A percentile compares a stretch with the other conserved stretches of the same genome.
Evolutionary conservation across 1,140 invertebrate species (phyloP).

Genomic region (Psix sp.): DNA sequence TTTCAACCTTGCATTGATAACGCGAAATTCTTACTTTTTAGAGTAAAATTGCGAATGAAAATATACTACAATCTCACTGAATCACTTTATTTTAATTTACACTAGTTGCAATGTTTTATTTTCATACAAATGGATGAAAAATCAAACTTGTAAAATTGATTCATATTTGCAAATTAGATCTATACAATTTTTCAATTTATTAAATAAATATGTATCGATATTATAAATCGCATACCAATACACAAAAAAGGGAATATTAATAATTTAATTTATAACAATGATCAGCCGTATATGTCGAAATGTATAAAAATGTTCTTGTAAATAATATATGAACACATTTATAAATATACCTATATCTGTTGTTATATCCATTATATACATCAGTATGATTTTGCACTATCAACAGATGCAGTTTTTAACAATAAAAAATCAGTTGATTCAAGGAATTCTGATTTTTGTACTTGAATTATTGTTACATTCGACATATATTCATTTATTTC

Average conservation of each 20-base stretch:
- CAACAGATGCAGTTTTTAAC: not conserved
- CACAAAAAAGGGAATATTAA: constrained; percentile 10
- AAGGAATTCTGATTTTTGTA: constrained; percentile 2
- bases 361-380: constrained; percentile 20
- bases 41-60: constrained; percentile 3
- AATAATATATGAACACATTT: not conserved
- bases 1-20: not conserved
- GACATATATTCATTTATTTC: constrained; percentile 20
- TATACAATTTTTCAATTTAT: not conserved
- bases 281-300: constrained; percentile 19
- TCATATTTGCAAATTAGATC: not conserved
- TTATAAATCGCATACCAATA: constrained; percentile 3
- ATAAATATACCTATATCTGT: not conserved
- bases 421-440: not conserved
- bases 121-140: constrained; percentile 10
- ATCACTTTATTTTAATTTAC: constrained; percentile 22
- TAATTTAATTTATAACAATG: constrained; percentile 20
- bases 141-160: constrained; percentile 11
- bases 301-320: constrained; percentile 6
- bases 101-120: constrained; percentile 9
- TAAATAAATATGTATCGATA: constrained; percentile 25
- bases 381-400: constrained; percentile 7
- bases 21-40: not conserved
- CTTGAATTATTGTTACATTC: constrained; percentile 14
- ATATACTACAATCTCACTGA: constrained; percentile 6